phyloP scores from a whole-genome alignment of 2,888 invertebrate genomes.

The Galerucella pusilla region DNA sequence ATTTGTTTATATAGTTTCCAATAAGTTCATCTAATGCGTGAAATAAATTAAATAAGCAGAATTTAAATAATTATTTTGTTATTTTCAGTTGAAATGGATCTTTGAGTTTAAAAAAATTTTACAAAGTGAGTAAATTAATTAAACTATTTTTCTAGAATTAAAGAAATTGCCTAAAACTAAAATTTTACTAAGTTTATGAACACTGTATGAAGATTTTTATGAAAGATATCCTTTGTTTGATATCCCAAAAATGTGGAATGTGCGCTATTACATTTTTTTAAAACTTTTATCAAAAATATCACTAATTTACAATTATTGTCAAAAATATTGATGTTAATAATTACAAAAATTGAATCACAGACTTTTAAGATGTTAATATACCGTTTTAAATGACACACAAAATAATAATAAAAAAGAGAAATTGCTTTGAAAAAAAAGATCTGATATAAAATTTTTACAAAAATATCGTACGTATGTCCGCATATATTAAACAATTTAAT shows the following conservation, averaged over 20 bases:
- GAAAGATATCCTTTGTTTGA: constrained; percentile 48
- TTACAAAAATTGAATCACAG: constrained; percentile 57
- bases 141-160: not conserved
- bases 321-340: constrained; percentile 44
- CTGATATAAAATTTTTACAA: constrained; percentile 11
- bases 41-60: not conserved
- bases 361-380: constrained; percentile 52
- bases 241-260: constrained; percentile 48
- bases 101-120: too few species aligned
- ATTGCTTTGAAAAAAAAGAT: constrained; percentile 19
- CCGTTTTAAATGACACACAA: constrained; percentile 37
- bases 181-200: constrained; percentile 37
- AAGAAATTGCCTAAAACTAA: constrained; percentile 16
- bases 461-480: constrained; percentile 16
- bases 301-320: constrained; percentile 47
- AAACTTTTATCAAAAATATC: constrained; percentile 50
- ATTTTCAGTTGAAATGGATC: not conserved
- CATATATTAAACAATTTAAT: constrained; percentile 14
- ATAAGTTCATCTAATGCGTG: too few species aligned
- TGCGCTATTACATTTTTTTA: constrained; percentile 36
- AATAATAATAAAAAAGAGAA: constrained; percentile 45
- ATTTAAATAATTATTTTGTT: not conserved
- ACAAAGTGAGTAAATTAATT: not conserved
- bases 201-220: constrained; percentile 42
- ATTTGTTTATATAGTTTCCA: not conserved